Base-by-base conservation (phyloP, 2,797 vertebrate genomes). In the Dicrostonyx torquatus region DNA sequence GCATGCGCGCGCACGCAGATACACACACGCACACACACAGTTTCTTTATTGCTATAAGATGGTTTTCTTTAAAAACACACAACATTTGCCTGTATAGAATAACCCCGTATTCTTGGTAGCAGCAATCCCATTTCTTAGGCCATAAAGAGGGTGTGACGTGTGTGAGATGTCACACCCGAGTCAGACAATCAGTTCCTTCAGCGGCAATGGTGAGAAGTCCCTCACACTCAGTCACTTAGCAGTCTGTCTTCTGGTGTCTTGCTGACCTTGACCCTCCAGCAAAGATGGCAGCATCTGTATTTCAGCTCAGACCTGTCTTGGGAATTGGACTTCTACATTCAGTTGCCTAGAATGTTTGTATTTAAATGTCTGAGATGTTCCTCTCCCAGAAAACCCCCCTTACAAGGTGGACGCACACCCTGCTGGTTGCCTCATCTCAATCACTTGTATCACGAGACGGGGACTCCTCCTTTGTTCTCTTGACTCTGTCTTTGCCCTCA, bases 391-490 rank as follows among this genome's bases (percentile, higher is more conserved):
- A 60, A 78, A 60, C 20, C 4, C 68, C 37, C 18, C 40, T 75
- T 40, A 40, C 20, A 72, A 40, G 24, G 45, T 85, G 50, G 15
- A 31, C 1, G 4, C 15, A 48, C 37, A 66, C 24, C 37, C 5
- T 5, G 24, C 2, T 5, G 58, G 29, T 15, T 0, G 48, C 4
- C 37, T 20, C 0, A 1, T 53, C 15, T n/a, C 40, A 5, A 20
- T 50, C 62, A 13, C 66, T 24, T 58, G 40, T n/a, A 29, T n/a
- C 40, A 8, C 2, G 13, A 66, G 48, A 37, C 6, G 9, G 0
- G 22, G 60, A 29, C 4, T 55, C 13, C 7, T 72, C 26, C 4
- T 14, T 26, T 17, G 31, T 45, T 11, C 84, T n/a, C 7, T 0
- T 17, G 20, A 6, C 10, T 92, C 72, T 37, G 1, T 53, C 29